phyloP scores from a whole-genome alignment of 2,888 invertebrate species.

The Iphiclides podalirius region DNA sequence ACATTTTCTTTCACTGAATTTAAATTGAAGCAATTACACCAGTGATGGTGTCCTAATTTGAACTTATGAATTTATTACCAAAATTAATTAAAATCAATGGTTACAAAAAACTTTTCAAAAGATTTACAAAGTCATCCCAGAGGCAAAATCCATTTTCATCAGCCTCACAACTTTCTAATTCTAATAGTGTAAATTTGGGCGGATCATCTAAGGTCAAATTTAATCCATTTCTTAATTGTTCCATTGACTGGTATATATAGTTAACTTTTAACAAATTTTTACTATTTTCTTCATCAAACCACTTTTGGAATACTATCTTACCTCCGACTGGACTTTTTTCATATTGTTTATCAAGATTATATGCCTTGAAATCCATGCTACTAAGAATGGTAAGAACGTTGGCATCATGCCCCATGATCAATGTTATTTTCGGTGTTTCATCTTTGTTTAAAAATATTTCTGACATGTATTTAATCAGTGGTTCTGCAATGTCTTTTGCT shows the following conservation, averaged over 20 bases:
- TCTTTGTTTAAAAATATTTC: conserved; percentile 41
- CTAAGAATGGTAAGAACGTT: conserved; percentile 59
- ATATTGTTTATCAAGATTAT: conserved; percentile 45
- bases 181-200: conserved; percentile 46
- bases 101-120: conserved; percentile 31
- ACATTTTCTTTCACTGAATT: no score
- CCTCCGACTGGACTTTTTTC: conserved; percentile 59
- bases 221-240: conserved; percentile 50
- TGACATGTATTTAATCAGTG: conserved; percentile 49
- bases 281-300: conserved; percentile 39
- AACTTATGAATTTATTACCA: no score
- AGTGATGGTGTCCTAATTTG: no score
- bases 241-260: conserved; percentile 57
- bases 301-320: conserved; percentile 66
- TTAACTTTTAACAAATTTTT: conserved; percentile 49
- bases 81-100: no score
- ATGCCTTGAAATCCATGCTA: conserved; percentile 48
- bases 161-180: conserved; percentile 47
- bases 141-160: conserved; percentile 52
- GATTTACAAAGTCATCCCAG: conserved; percentile 52
- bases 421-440: conserved; percentile 40
- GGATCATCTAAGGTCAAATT: conserved; percentile 46
- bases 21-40: no score
- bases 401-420: conserved; percentile 68
- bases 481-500: conserved; percentile 57